These are phyloP conservation scores for Lophotis ruficrista DNA, from an alignment of 2,113 vertebrate species.

Conservation along the genomic window DNA sequence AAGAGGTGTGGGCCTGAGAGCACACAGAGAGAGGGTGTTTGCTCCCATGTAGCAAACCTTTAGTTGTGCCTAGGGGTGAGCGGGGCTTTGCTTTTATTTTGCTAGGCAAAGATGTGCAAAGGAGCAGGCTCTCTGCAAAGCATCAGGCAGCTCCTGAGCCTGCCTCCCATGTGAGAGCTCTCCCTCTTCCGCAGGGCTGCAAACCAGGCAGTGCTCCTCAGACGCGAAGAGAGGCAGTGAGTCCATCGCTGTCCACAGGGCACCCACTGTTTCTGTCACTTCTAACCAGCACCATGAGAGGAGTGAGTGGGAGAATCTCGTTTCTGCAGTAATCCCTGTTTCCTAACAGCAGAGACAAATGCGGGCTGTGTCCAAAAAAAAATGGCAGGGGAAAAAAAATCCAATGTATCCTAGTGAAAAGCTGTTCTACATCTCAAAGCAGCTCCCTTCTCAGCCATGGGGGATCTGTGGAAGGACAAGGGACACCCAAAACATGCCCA, in stretches of 20 bases:
- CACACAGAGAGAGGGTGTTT: neutral
- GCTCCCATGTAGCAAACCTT: neutral
- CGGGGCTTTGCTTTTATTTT: neutral
- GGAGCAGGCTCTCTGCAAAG: neutral
- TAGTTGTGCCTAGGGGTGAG: neutral
- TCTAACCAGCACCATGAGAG: neutral
- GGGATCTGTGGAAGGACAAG: neutral
- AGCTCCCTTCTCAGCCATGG: neutral
- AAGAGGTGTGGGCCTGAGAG: neutral
- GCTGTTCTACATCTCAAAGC: neutral
- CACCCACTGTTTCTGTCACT: slow-evolving; percentile 28
- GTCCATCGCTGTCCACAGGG: neutral
- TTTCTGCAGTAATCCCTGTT: slow-evolving; percentile 39
- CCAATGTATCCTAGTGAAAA: neutral
- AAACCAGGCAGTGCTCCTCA: neutral
- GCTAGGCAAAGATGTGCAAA: neutral
- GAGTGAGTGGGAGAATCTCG: slow-evolving; percentile 25
- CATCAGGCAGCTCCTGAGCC: neutral
- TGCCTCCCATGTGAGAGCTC: neutral
- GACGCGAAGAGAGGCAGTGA: neutral
- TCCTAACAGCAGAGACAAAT: slow-evolving; percentile 35
- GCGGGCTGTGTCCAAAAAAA: neutral
- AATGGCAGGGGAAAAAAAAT: neutral
- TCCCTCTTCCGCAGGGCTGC: neutral
- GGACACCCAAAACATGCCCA: neutral